These are phyloP conservation scores for Drosophila infuscata DNA, from an alignment of 2,888 invertebrate genomes.

Conservation along the genomic window DNA sequence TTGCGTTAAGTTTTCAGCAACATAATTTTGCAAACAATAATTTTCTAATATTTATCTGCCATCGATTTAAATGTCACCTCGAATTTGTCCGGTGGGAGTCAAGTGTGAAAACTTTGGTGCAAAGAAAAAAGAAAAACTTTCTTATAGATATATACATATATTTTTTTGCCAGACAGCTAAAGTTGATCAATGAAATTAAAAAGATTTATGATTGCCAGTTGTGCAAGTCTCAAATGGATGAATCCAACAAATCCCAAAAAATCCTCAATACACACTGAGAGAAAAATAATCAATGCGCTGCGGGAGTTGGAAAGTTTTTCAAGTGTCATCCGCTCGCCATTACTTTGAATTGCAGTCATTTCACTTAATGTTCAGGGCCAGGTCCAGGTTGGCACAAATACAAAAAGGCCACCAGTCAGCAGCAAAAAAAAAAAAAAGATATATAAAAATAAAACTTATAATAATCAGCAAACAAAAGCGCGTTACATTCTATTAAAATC, in stretches of 20 bases:
- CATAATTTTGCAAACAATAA: constrained; percentile 71
- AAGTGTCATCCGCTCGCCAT: constrained; percentile 66
- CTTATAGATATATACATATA: background rate
- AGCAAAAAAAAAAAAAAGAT: constrained; percentile 53
- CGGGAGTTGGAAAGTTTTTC: constrained; percentile 61
- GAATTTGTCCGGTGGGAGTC: constrained; percentile 72
- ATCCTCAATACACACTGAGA: background rate
- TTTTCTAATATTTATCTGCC: constrained; percentile 72
- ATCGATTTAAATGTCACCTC: constrained; percentile 76
- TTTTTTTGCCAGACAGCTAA: constrained; percentile 25
- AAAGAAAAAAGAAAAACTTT: constrained; percentile 21
- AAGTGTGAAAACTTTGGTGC: constrained; percentile 71
- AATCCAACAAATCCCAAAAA: constrained; percentile 36
- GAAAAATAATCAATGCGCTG: constrained; percentile 57
- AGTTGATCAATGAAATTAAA: constrained; percentile 81
- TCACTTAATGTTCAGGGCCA: constrained; percentile 60
- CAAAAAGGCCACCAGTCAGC: constrained; percentile 56
- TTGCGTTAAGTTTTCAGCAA: constrained; percentile 54
- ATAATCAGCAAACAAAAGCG: constrained; percentile 77
- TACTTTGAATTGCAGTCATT: constrained; percentile 77
- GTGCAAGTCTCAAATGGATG: constrained; percentile 58
- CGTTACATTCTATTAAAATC: constrained; percentile 71
- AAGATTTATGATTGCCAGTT: constrained; percentile 77
- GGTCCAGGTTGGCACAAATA: constrained; percentile 54
- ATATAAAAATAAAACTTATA: constrained; percentile 67